A percentile compares a stretch with the other conserved stretches of the same genome.
These are phyloP conservation scores for Bettongia penicillata DNA, from an alignment of 2,113 vertebrate species.

Conservation along the genomic window DNA sequence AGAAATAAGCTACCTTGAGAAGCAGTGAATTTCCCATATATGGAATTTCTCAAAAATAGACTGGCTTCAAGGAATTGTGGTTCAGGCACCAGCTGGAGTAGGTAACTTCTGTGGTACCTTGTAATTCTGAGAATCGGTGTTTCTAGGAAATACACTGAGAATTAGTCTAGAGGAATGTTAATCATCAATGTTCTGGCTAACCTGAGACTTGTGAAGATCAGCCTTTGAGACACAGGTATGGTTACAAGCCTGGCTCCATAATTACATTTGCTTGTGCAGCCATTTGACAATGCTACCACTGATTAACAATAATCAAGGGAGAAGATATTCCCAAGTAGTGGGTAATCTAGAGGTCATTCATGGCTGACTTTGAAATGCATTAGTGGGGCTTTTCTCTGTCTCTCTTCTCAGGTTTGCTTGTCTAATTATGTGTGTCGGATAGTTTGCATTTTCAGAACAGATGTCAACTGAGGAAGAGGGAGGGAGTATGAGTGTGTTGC, in stretches of 20 bases:
- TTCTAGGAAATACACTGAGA: neutral
- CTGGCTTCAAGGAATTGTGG: neutral
- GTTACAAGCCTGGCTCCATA: neutral
- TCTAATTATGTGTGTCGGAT: neutral
- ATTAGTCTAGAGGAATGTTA: neutral
- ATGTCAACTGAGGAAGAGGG: neutral
- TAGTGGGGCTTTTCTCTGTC: neutral
- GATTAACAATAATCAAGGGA: neutral
- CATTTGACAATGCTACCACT: neutral
- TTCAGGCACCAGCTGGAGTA: neutral
- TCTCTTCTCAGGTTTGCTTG: neutral
- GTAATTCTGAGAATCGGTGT: neutral
- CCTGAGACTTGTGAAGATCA: neutral
- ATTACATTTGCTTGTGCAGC: neutral
- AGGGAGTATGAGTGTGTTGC: neutral
- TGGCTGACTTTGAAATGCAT: rapidly evolving
- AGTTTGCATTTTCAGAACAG: neutral
- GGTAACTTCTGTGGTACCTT: neutral
- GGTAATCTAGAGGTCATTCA: neutral
- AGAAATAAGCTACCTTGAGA: neutral
- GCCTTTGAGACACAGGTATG: neutral
- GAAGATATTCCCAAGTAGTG: too few species aligned
- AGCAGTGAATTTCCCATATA: neutral
- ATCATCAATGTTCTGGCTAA: neutral
- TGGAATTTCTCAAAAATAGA: neutral